Percentiles rank a stretch among this genome's conserved stretches.
Conservation (phyloP, 2,888 invertebrate genomes). For the Stenolophus ochropezus region DNA sequence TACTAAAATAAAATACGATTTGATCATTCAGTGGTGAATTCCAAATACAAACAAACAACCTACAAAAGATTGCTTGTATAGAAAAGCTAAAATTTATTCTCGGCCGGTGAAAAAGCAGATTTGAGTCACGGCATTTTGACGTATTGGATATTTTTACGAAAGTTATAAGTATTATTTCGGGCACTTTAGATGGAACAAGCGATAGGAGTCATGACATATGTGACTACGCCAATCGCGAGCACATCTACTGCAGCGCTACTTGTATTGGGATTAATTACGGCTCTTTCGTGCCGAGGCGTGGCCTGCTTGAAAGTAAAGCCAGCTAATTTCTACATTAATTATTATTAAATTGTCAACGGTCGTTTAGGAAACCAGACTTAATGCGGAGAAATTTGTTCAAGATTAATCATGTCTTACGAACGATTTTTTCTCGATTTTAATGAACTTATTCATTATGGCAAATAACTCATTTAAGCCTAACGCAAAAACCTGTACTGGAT, state of each 20-base stretch:
- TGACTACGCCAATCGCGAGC: slow-evolving; percentile 52
- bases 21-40: neutral
- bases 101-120: neutral
- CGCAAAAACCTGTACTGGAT: too few species aligned
- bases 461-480: too few species aligned
- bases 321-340: slow-evolving; percentile 53
- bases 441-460: neutral
- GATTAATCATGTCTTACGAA: slow-evolving; percentile 15
- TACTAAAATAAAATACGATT: too few species aligned
- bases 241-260: slow-evolving; percentile 49
- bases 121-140: slow-evolving; percentile 33
- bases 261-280: slow-evolving; percentile 56
- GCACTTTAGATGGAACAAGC: slow-evolving; percentile 55
- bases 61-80: slow-evolving; percentile 25
- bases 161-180: slow-evolving; percentile 55
- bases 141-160: slow-evolving; percentile 43
- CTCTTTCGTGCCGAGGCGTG: slow-evolving; percentile 45
- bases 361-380: slow-evolving; percentile 43
- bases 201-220: slow-evolving; percentile 55
- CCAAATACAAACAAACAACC: slow-evolving; percentile 2
- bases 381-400: slow-evolving; percentile 37
- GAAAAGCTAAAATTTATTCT: slow-evolving; percentile 9
- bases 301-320: slow-evolving; percentile 27
- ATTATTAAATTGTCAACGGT: slow-evolving; percentile 59
- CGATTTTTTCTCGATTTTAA: slow-evolving; percentile 23